A percentile compares a stretch with the other conserved stretches of the same genome.
Conservation (phyloP, 1,140 invertebrate genomes). For the Drosophila ananassae region DNA sequence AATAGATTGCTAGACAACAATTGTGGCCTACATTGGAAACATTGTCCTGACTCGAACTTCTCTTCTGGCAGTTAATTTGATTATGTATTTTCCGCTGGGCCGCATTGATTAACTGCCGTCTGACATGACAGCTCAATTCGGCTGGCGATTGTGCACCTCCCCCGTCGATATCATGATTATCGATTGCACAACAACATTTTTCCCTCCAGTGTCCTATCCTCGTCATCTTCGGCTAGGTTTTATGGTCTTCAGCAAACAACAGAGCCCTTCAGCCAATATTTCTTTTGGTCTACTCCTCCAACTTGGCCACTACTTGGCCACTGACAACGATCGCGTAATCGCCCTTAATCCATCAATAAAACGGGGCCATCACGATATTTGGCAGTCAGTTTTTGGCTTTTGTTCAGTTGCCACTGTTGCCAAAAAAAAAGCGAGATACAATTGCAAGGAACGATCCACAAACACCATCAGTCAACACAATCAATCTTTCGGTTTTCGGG, state of each 20-base stretch:
- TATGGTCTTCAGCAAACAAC: constrained; percentile 70
- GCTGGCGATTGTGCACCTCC: constrained; percentile 5
- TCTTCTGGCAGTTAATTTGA: constrained; percentile 79
- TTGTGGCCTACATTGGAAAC: constrained; percentile 67
- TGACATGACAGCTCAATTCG: constrained; percentile 83
- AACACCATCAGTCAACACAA: constrained; percentile 80
- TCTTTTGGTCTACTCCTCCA: constrained; percentile 15
- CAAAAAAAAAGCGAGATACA: constrained; percentile 57
- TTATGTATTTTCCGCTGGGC: constrained; percentile 70
- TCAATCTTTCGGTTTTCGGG: constrained; percentile 54
- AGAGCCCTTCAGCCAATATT: constrained; percentile 53
- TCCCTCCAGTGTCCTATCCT: constrained; percentile 38
- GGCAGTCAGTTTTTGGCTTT: constrained; percentile 23
- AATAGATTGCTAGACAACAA: constrained; percentile 53
- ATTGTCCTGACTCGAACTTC: constrained; percentile 60
- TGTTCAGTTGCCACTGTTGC: constrained; percentile 71
- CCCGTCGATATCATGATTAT: constrained; percentile 68
- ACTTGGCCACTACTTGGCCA: constrained; percentile 13
- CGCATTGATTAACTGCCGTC: constrained; percentile 82
- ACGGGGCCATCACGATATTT: constrained; percentile 82
- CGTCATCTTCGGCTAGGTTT: constrained; percentile 44
- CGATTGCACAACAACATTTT: constrained; percentile 74
- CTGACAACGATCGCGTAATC: constrained; percentile 82
- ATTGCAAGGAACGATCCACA: constrained; percentile 53
- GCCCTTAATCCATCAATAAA: constrained; percentile 84